Base-by-base conservation (phyloP, 1,140 invertebrate genomes). In the Caenorhabditis brenneri region DNA sequence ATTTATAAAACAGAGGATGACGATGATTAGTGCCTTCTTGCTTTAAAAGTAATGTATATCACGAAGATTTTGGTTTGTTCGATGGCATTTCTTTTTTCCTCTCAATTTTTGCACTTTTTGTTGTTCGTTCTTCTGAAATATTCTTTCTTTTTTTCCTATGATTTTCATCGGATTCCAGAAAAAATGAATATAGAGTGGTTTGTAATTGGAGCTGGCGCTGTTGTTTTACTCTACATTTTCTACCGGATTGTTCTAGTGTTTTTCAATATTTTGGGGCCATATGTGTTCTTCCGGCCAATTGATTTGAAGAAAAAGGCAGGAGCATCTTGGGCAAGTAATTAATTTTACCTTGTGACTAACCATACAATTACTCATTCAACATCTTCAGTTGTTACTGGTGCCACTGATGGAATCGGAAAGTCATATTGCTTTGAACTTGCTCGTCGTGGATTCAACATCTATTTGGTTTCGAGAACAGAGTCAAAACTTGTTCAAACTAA, bases 341-440 rank as follows among this genome's bases (percentile, higher is more conserved):
- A 42, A 24, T 74, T 78, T 48, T 65, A 39, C 49, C 24, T 24
- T 33, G 42, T 27, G 16, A 15, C 7, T 49, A 36, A 19, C 16
- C 42, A 16, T 49, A 79, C 22, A 12, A 19, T 19, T 10, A 48
- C 39, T n/a, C n/a, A n/a, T n/a, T n/a, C n/a, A n/a, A n/a, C n/a
- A n/a, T 33, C 85, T 89, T 86, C 53, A 89, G 88, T 91, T 19
- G 85, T 90, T 1, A 90, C 89, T 4, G 89, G 89, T 19, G 79
- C 84, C 15, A 90, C 89, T 24, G 89, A 90, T 80, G 89, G 89
- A 22, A 91, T 91, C 81, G 89, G 89, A 24, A 88, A 87, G 74
- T 89, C 89, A 4, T 90, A 91, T 65, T 88, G 87, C 5, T 79
- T 79, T 4, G 89, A 91, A 39, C 84, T 90, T 22, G 90, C 89